Evolutionary conservation across 2,888 invertebrate species (phyloP).

Genomic region (Terebella lapidaria): DNA sequence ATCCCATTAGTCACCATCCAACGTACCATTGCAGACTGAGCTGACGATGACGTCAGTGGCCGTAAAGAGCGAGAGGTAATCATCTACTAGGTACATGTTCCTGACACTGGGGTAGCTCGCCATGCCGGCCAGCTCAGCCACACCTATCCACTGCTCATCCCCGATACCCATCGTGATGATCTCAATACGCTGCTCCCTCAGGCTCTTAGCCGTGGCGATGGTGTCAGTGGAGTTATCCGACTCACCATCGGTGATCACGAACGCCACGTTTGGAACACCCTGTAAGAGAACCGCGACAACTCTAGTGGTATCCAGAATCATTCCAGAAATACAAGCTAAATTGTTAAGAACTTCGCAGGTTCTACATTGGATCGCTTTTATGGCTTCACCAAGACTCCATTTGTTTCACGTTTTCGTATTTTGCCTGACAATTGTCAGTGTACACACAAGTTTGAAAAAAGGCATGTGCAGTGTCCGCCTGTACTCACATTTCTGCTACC

Average conservation of each 20-base stretch:
- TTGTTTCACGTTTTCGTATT: too few species aligned
- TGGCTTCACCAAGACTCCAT: too few species aligned
- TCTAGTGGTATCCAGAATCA: too few species aligned
- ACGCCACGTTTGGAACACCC: conserved; percentile 28
- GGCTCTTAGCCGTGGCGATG: conserved; percentile 10
- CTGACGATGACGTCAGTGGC: conserved; percentile 16
- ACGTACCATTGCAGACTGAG: conserved; percentile 22
- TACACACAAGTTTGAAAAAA: too few species aligned
- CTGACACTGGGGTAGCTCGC: conserved; percentile 21
- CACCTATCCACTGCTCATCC: conserved; percentile 6
- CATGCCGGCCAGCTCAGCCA: conserved; percentile 20
- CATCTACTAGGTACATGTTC: conserved; percentile 17
- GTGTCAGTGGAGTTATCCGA: conserved; percentile 28
- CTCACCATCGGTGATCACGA: conserved; percentile 42
- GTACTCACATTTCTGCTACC: too few species aligned
- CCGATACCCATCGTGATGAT: conserved; percentile 25
- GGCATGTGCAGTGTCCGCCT: too few species aligned
- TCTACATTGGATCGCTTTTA: too few species aligned
- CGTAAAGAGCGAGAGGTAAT: conserved; percentile 20
- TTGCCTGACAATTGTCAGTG: too few species aligned
- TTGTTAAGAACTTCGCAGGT: too few species aligned
- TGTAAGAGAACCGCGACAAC: conserved; percentile 39
- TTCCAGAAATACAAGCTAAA: too few species aligned
- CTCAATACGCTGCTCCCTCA: conserved; percentile 15
- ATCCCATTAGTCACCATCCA: not conserved